Conservation (phyloP, 2,113 vertebrate genomes). For the Ophiodon elongatus region DNA sequence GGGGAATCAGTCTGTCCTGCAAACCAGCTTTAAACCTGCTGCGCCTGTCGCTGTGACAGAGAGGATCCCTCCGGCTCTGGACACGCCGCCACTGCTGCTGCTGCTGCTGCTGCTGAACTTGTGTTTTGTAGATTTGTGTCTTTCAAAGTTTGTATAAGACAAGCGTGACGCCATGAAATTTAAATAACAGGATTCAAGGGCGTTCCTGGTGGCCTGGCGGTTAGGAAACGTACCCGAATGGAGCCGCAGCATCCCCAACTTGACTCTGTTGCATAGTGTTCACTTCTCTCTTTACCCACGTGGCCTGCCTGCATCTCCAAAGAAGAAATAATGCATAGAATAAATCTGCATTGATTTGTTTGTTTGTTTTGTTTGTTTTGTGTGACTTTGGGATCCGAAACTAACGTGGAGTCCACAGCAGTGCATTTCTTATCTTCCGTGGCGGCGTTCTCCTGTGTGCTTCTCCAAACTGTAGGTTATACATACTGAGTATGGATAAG, state of each 20-base stretch:
- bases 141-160: slow-evolving; percentile 24
- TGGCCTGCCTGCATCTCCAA: background rate
- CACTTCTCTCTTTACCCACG: background rate
- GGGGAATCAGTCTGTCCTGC: slow-evolving; percentile 25
- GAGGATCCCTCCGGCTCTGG: slow-evolving; percentile 22
- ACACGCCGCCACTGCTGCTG: slow-evolving; percentile 4
- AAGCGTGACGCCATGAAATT: slow-evolving; percentile 10
- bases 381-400: background rate
- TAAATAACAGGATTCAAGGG: background rate
- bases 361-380: background rate
- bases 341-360: background rate
- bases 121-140: slow-evolving; percentile 6
- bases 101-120: background rate
- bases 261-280: background rate
- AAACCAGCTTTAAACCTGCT: slow-evolving; percentile 39
- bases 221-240: background rate
- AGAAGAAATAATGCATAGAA: background rate
- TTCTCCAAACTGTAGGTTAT: background rate
- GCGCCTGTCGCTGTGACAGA: slow-evolving; percentile 19
- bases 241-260: background rate
- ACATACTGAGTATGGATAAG: background rate
- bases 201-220: background rate
- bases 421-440: background rate
- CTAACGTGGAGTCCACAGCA: background rate
- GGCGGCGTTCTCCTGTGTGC: too few species aligned